Conservation (phyloP, 2,888 invertebrate genomes). For the Melanotus villosus region DNA sequence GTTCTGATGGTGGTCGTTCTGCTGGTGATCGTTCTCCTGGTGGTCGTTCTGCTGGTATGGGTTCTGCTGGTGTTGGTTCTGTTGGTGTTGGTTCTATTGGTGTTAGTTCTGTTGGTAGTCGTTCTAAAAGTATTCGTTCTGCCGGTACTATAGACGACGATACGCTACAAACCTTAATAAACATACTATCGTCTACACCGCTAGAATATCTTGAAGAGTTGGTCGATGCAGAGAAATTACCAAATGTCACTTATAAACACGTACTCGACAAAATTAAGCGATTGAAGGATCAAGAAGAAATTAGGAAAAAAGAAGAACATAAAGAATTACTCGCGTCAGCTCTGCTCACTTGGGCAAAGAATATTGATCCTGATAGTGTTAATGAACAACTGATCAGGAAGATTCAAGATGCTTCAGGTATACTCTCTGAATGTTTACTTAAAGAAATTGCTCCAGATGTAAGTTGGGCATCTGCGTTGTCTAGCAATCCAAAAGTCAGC, state of each 20-base stretch:
- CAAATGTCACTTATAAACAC: slow-evolving; percentile 53
- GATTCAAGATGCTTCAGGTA: slow-evolving; percentile 56
- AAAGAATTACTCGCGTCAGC: slow-evolving; percentile 52
- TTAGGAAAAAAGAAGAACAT: slow-evolving; percentile 1
- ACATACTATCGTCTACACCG: slow-evolving; percentile 53
- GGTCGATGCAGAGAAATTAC: slow-evolving; percentile 51
- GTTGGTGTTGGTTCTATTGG: too few species aligned
- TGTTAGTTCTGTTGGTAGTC: too few species aligned
- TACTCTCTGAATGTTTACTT: slow-evolving; percentile 53
- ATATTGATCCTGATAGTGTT: slow-evolving; percentile 57
- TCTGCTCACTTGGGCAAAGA: slow-evolving; percentile 58
- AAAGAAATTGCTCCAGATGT: neutral
- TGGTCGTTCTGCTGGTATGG: too few species aligned
- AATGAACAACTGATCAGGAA: slow-evolving; percentile 55
- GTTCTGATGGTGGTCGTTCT: too few species aligned
- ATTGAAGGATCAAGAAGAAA: slow-evolving; percentile 43
- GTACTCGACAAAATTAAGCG: slow-evolving; percentile 55
- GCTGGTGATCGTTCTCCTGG: too few species aligned
- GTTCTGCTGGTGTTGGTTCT: too few species aligned
- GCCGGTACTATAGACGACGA: too few species aligned
- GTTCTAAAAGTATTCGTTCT: too few species aligned
- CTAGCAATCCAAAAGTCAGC: neutral
- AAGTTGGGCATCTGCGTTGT: neutral
- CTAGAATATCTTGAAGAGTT: slow-evolving; percentile 47
- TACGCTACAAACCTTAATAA: slow-evolving; percentile 50